Base-by-base conservation (phyloP, 2,888 invertebrate genomes). In the Dolomedes plantarius region DNA sequence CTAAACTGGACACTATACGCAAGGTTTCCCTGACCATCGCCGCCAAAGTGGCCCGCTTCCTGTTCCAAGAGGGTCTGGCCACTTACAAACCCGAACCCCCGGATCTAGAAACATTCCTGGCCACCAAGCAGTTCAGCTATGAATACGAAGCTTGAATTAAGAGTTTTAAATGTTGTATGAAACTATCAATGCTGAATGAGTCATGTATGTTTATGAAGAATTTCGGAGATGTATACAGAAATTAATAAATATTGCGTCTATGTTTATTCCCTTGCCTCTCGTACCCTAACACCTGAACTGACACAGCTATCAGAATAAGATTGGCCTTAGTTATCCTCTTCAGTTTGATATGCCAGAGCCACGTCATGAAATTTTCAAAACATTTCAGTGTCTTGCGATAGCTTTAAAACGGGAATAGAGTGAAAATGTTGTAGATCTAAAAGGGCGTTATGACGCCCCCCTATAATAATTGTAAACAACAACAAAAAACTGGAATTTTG, bases 21-120 rank as follows among this genome's bases (percentile, higher is more conserved):
- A 93, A 95, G 87, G 96, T 97, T 90, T 98, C 98, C 0, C 92
- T 97, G 76, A 94, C 94, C 91, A 98, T 99, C 90, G 98, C 98
- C 28, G 93, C 94, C 50, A 94, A 94, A 90, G 92, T 98, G 80
- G 94, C 96, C 72, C 94, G 96, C 78, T 95, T 95, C 91, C 96
- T 97, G 0, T 99, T 97, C 91, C 92, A 93, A 89, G 93, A 94
- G 90, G 90, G 92, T 69, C 88, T 91, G 41, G 93, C 93, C 1
- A 91, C 92, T 3, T 90, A 91, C 68, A 92, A 93, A 89, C 93
- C 93, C 0, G 92, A 93, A 88, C 93, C 93, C 0, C 90, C 90
- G 19, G 92, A 93, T 90, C 92, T 92, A 89, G 91, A 91, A 88
- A 91, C 90, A 72, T 93, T 92, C 89, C 92, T 94, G 56, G 89